Conservation (phyloP, 2,888 invertebrate species). For the Brachypterus glaber region DNA sequence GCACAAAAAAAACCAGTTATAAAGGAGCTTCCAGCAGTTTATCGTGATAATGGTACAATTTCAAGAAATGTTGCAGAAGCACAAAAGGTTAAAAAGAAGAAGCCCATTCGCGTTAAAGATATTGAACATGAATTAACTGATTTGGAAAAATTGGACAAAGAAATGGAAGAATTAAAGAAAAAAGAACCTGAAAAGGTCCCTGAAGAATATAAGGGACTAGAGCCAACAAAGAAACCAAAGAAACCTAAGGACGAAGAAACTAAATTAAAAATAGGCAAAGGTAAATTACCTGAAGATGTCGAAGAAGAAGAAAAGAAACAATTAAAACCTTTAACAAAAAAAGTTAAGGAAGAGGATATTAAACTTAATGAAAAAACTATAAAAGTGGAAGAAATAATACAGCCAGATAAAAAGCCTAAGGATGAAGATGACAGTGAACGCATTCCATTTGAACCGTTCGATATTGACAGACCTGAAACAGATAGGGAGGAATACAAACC, state of each 20-base stretch:
- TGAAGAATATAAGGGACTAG: constrained; percentile 36
- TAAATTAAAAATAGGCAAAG: constrained; percentile 39
- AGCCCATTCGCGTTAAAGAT: constrained; percentile 38
- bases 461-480: constrained; percentile 30
- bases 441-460: constrained; percentile 16
- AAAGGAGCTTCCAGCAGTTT: constrained; percentile 36
- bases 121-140: constrained; percentile 35
- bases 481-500: constrained; percentile 33
- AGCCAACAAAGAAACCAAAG: constrained; percentile 30
- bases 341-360: constrained; percentile 33
- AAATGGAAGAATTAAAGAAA: constrained; percentile 37
- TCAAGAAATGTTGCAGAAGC: constrained; percentile 45
- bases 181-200: constrained; percentile 37
- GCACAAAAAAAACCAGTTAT: constrained; percentile 33
- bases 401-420: constrained; percentile 13
- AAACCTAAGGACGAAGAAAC: constrained; percentile 29
- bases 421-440: constrained; percentile 18
- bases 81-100: constrained; percentile 39
- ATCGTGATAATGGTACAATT: constrained; percentile 40
- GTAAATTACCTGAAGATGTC: constrained; percentile 40
- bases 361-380: constrained; percentile 32
- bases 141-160: constrained; percentile 41
- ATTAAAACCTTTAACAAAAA: constrained; percentile 46
- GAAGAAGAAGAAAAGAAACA: constrained; percentile 40
- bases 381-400: constrained; percentile 23